Evolutionary conservation across 1,140 invertebrate species (phyloP).

Genomic region (Procambarus virginalis): DNA sequence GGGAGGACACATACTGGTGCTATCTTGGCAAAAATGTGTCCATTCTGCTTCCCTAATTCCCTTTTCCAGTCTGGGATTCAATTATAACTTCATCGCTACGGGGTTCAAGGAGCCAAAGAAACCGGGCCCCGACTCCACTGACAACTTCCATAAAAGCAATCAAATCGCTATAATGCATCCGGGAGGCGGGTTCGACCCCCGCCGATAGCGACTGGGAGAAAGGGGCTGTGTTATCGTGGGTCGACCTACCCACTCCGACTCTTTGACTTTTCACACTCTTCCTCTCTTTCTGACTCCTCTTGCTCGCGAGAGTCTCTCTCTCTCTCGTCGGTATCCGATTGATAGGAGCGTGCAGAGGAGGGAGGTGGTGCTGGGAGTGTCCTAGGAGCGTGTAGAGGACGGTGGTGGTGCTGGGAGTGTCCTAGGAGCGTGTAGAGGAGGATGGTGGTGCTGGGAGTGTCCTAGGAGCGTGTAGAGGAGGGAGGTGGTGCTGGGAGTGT

Average conservation of each 20-base stretch:
- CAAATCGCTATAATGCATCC: not conserved
- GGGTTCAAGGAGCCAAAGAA: not conserved
- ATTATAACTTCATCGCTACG: conserved; percentile 2
- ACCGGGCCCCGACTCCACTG: not conserved
- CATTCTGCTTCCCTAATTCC: not conserved
- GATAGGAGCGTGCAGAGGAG: too few relatives aligned
- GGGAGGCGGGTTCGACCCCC: not conserved
- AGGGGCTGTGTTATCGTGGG: not conserved
- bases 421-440: too few relatives aligned
- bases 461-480: too few relatives aligned
- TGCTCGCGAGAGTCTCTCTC: not conserved
- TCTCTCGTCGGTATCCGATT: not conserved
- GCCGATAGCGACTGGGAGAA: not conserved
- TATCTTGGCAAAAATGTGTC: not conserved
- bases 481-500: not conserved
- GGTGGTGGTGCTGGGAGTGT: too few relatives aligned
- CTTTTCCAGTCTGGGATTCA: not conserved
- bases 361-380: not conserved
- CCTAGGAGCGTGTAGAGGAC: too few relatives aligned
- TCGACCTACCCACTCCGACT: not conserved
- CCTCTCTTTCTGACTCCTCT: not conserved
- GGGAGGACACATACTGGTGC: too few relatives aligned
- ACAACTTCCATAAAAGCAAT: conserved; percentile 8
- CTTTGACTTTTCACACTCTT: not conserved
- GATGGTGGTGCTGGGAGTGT: too few relatives aligned